Percentiles rank a stretch among this genome's conserved stretches.
Conservation (phyloP, 1,140 invertebrate species). For the Drosophila pandora region DNA sequence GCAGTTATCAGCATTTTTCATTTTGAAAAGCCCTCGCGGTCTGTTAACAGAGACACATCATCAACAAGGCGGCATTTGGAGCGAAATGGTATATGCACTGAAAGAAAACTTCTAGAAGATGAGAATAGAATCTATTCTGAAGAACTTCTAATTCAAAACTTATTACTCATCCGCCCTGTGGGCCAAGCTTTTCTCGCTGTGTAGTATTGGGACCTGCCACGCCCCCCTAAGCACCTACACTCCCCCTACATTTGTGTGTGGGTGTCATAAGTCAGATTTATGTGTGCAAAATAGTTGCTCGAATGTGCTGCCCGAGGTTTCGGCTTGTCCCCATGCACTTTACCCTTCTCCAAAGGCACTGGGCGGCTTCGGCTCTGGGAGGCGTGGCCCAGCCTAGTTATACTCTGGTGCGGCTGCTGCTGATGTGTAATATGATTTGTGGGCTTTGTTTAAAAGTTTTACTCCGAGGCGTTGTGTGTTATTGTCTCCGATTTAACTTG, state of each 20-base stretch:
- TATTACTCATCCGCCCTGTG: not conserved
- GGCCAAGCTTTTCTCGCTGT: not conserved
- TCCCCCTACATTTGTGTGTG: slow-evolving; percentile 22
- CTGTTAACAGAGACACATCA: slow-evolving; percentile 62
- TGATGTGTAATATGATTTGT: slow-evolving; percentile 67
- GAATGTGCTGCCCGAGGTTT: slow-evolving; percentile 28
- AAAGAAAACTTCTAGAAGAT: not conserved
- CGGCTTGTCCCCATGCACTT: slow-evolving; percentile 39
- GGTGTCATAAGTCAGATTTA: slow-evolving; percentile 79
- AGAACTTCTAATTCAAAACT: not conserved
- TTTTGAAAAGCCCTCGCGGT: slow-evolving; percentile 60
- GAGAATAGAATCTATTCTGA: not conserved
- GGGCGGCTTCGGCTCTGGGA: slow-evolving; percentile 4
- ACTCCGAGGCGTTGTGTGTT: slow-evolving; percentile 53
- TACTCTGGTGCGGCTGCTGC: slow-evolving; percentile 28
- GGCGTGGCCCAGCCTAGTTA: slow-evolving; percentile 46
- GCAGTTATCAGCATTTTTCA: slow-evolving; percentile 80
- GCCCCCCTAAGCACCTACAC: not conserved
- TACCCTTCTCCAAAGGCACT: slow-evolving; percentile 27
- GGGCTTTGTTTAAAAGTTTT: slow-evolving; percentile 64
- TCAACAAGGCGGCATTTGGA: slow-evolving; percentile 45
- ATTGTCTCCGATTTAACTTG: slow-evolving; percentile 33
- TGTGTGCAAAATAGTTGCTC: slow-evolving; percentile 73
- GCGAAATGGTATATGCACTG: slow-evolving; percentile 10
- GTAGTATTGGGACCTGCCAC: slow-evolving; percentile 8